Base-by-base conservation (phyloP, 2,113 vertebrate genomes). In the Uropsilus gracilis region DNA sequence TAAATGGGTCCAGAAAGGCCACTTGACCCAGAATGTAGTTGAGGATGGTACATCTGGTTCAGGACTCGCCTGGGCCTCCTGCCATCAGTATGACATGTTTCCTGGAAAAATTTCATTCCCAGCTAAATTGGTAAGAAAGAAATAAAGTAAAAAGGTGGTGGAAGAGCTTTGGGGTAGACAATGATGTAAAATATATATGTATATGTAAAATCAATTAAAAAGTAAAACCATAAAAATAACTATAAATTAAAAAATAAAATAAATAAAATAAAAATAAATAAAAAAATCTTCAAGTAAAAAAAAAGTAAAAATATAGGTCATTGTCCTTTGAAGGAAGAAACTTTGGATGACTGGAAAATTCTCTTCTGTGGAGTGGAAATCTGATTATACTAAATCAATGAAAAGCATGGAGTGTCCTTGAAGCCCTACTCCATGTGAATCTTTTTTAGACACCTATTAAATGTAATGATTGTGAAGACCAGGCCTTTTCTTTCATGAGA, bases 11-110 rank as follows among this genome's bases (percentile, higher is more conserved):
- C 86, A 91, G 86, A 93, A 96, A 95, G 90, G 53, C 83, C 94
- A 42, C 86, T 91, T 96, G 82, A 92, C 78, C 91, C 93, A 95
- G 86, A 95, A 96, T n/a, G 46, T 30, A 86, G 63, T 50, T 57
- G 53, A 76, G 78, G 92, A 61, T 8, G 24, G 26, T 59, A 53
- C 59, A 37, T 50, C 42, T 66, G 37, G 44, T 86, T 92, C 78
- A 93, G 86, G 78, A 92, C 59, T 32, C 84, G 80, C 89, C 77
- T 12, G 3, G 82, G 63, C 71, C 66, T 89, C 18, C 82, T 13
- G 32, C 73, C 42, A 46, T 46, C 39, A 6, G 48, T 86, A 89
- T 37, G 32, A 22, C 22, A 26, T 68, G 39, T 91, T 89, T 94
- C 77, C 44, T 83, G 72, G 73, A 87, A 69, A n/a, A 88, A 89